Evolutionary conservation across 2,113 vertebrate species (phyloP).

Genomic region (Pollimyrus isidori): DNA sequence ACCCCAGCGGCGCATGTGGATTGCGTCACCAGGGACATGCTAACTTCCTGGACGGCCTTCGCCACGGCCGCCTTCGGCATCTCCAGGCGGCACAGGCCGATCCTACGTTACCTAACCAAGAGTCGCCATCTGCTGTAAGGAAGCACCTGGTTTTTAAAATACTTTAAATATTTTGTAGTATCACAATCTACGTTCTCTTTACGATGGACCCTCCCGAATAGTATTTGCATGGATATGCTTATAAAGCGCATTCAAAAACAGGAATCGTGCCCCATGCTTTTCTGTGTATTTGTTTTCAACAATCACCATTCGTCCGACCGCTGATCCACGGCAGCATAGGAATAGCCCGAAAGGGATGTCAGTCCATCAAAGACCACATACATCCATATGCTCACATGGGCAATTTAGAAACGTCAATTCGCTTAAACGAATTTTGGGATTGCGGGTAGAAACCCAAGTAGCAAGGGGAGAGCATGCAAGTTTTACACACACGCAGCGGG

Average conservation of each 20-base stretch:
- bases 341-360: not conserved
- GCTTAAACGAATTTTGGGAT: not conserved
- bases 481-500: not conserved
- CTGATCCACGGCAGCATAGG: not conserved
- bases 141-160: not conserved
- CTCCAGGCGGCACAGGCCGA: not conserved
- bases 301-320: not conserved
- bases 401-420: not conserved
- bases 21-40: slow-evolving; percentile 52
- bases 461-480: not conserved
- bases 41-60: slow-evolving; percentile 40
- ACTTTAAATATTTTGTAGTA: not conserved
- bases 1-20: slow-evolving; percentile 53
- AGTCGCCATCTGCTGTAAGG: not conserved
- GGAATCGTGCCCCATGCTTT: not conserved
- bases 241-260: not conserved
- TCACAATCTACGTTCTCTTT: not conserved
- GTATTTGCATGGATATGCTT: not conserved
- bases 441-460: not conserved
- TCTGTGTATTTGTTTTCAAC: not conserved
- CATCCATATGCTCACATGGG: not conserved
- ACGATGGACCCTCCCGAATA: not conserved
- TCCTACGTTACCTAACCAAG: not conserved
- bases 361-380: not conserved
- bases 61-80: not conserved